Percentiles rank a stretch among this genome's conserved stretches.
These are phyloP conservation scores for Drosophila watanabei DNA, from an alignment of 1,140 invertebrate species.

Conservation along the genomic window DNA sequence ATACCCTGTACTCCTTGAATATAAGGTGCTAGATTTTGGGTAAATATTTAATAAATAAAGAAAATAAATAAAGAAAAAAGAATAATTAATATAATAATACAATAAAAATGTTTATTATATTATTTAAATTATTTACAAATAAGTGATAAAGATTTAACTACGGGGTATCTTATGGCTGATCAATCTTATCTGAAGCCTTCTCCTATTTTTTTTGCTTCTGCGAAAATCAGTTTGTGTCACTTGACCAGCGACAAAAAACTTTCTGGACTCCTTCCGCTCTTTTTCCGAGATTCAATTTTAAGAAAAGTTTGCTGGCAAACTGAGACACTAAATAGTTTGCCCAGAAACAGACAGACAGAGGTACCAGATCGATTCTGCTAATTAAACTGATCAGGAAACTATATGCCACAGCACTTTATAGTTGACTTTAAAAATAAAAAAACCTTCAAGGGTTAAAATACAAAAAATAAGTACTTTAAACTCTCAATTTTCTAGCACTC, in stretches of 20 bases:
- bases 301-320: background rate
- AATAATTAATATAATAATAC: background rate
- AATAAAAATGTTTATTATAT: background rate
- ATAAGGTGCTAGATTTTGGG: background rate
- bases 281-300: background rate
- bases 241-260: slow-evolving; percentile 30
- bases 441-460: background rate
- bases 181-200: background rate
- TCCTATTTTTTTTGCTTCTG: background rate
- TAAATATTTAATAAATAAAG: background rate
- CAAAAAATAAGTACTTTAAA: background rate
- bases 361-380: background rate
- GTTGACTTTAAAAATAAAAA: background rate
- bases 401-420: background rate
- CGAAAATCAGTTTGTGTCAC: slow-evolving; percentile 39
- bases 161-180: background rate
- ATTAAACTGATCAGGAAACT: background rate
- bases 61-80: background rate
- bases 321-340: background rate
- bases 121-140: background rate
- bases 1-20: background rate
- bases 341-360: background rate
- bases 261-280: background rate
- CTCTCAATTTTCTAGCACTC: slow-evolving; percentile 6
- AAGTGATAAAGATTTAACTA: background rate